These are phyloP conservation scores for Girardinus metallicus DNA, from an alignment of 2,797 vertebrate species.

Conservation along the genomic window DNA sequence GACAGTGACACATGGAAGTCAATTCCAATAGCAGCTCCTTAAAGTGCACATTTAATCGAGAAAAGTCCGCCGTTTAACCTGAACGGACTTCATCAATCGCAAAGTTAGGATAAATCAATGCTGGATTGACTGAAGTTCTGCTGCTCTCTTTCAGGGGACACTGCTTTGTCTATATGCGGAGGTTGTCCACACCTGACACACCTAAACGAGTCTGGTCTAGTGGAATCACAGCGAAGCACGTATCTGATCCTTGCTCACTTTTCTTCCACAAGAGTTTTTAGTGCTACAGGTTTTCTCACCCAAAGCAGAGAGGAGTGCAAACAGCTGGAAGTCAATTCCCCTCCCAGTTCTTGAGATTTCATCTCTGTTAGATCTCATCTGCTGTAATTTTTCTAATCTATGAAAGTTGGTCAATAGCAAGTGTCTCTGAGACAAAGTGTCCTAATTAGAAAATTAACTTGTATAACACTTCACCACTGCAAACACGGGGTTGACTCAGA, in stretches of 20 bases:
- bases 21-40: conserved; percentile 72
- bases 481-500: conserved; percentile 2
- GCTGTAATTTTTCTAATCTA: conserved; percentile 69
- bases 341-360: conserved; percentile 66
- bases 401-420: conserved; percentile 59
- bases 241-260: conserved; percentile 40
- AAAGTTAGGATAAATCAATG: conserved; percentile 80
- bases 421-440: conserved; percentile 56
- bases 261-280: conserved; percentile 29
- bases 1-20: conserved; percentile 68
- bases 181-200: conserved; percentile 60
- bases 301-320: conserved; percentile 53
- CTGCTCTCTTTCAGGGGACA: conserved; percentile 70
- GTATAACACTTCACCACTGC: conserved; percentile 38
- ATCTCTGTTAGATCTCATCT: conserved; percentile 64
- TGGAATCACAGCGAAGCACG: conserved; percentile 55
- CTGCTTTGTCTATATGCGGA: conserved; percentile 70
- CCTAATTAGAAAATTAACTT: conserved; percentile 64
- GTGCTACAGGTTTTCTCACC: conserved; percentile 63
- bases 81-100: conserved; percentile 81
- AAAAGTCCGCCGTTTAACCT: conserved; percentile 75
- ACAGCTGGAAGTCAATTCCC: conserved; percentile 70
- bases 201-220: conserved; percentile 75
- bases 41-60: conserved; percentile 75
- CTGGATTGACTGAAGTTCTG: conserved; percentile 73